These are phyloP conservation scores for Himalopsyche kuldschensis DNA, from an alignment of 2,888 invertebrate species.

Conservation along the genomic window DNA sequence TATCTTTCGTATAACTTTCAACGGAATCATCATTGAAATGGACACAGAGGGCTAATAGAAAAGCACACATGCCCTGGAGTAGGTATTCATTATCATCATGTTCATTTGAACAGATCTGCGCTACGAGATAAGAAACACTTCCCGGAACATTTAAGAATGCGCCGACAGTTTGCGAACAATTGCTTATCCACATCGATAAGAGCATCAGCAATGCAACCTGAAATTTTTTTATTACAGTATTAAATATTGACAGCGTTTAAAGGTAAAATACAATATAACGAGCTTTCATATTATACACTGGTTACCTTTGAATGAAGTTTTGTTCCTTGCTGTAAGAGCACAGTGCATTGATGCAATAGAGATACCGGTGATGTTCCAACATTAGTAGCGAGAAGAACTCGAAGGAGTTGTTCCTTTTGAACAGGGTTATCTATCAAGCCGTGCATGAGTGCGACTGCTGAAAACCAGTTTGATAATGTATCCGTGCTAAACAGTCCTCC, in stretches of 20 bases:
- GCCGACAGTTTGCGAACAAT: constrained; percentile 81
- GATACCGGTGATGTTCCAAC: constrained; percentile 84
- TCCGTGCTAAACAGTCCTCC: constrained; percentile 90
- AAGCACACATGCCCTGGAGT: constrained; percentile 86
- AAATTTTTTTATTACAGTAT: not conserved
- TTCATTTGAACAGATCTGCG: constrained; percentile 78
- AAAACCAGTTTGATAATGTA: constrained; percentile 92
- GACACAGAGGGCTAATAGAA: constrained; percentile 89
- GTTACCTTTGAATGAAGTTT: constrained; percentile 74
- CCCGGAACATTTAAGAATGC: constrained; percentile 78
- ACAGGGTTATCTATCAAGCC: constrained; percentile 81
- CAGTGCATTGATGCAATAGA: constrained; percentile 84
- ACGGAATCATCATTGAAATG: constrained; percentile 85
- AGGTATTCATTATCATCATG: constrained; percentile 90
- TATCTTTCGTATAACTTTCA: constrained; percentile 73
- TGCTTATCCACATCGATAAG: constrained; percentile 83
- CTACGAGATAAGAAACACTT: constrained; percentile 82
- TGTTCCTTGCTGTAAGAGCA: constrained; percentile 79
- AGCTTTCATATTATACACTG: not conserved
- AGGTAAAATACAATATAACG: too few relatives aligned
- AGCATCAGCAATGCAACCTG: constrained; percentile 87
- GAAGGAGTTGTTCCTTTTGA: constrained; percentile 86
- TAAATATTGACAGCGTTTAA: not conserved
- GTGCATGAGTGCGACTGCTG: constrained; percentile 88
- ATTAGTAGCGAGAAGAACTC: constrained; percentile 87